Percentiles rank a stretch among this genome's conserved stretches.
Evolutionary conservation across 30 jellyfish, hydroid and myxozoan species (phyloP).

Genomic region (Aurelia aurita): DNA sequence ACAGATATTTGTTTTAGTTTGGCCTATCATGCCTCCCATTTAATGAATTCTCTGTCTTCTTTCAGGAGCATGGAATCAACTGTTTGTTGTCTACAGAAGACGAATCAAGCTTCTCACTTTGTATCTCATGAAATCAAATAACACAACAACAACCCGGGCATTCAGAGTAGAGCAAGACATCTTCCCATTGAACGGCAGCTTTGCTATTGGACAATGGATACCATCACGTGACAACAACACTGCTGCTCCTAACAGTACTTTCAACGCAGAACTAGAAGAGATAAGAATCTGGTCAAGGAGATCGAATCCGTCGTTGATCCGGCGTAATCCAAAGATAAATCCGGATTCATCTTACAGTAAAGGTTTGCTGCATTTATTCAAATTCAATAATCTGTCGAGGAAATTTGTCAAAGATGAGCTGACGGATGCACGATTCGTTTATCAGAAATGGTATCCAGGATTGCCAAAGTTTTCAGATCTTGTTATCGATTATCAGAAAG

Average conservation of each 20-base stretch:
- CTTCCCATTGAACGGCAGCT: slow-evolving; percentile 30
- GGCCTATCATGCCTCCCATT: no score
- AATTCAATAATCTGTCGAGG: slow-evolving; percentile 53
- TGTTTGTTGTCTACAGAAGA: slow-evolving; percentile 52
- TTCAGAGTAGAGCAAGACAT: slow-evolving; percentile 25
- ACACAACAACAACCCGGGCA: slow-evolving; percentile 33
- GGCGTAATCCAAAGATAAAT: slow-evolving; percentile 25
- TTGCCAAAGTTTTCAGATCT: slow-evolving; percentile 45
- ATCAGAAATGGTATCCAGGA: slow-evolving; percentile 70
- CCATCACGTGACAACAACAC: slow-evolving; percentile 26
- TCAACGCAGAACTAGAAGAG: slow-evolving; percentile 70
- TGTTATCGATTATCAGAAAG: slow-evolving; percentile 19
- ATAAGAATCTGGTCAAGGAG: slow-evolving; percentile 63
- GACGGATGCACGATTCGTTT: neutral
- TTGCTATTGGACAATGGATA: slow-evolving; percentile 69
- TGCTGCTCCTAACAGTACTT: slow-evolving; percentile 31
- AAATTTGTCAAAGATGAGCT: slow-evolving; percentile 40
- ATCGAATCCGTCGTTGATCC: slow-evolving; percentile 69
- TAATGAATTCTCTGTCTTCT: neutral
- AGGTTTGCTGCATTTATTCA: slow-evolving; percentile 62
- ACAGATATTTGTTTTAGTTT: no score
- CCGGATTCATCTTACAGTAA: slow-evolving; percentile 40
- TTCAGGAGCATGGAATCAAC: slow-evolving; percentile 67
- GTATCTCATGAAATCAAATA: slow-evolving; percentile 18
- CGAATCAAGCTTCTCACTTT: slow-evolving; percentile 12